These are phyloP conservation scores for Apocrypta bakeri DNA, from an alignment of 1,140 invertebrate species.

Conservation along the genomic window DNA sequence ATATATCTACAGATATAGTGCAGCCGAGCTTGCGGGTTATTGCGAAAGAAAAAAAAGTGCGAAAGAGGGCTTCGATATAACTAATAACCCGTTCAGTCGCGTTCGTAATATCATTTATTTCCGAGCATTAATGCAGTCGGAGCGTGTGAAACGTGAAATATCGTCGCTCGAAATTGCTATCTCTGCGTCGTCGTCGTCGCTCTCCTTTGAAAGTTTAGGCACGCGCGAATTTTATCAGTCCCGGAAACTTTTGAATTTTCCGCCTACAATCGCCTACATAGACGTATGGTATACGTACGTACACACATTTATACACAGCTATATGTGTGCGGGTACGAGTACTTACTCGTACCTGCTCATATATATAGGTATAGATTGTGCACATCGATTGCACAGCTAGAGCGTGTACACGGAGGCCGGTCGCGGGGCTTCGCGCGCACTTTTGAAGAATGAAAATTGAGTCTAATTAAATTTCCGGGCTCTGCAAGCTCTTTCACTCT, in stretches of 20 bases:
- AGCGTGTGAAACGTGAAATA: neutral
- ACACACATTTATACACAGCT: no score
- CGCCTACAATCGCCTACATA: neutral
- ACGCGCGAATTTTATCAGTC: neutral
- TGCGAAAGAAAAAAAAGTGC: no score
- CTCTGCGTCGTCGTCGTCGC: neutral
- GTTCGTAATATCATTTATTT: neutral
- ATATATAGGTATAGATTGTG: no score
- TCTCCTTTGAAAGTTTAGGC: neutral
- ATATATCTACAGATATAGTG: neutral
- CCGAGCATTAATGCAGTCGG: neutral
- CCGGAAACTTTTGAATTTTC: neutral
- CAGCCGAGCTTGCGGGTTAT: no score
- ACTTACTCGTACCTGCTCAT: no score
- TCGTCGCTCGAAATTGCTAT: neutral
- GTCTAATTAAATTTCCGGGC: neutral
- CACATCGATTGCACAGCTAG: neutral
- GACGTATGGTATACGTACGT: neutral
- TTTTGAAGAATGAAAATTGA: conserved; percentile 3
- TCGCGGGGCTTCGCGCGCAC: neutral
- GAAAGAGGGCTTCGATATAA: neutral
- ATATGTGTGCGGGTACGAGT: no score
- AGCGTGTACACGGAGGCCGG: no score
- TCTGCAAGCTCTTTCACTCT: neutral
- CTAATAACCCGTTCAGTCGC: neutral